Evolutionary conservation across 2,888 invertebrate species (phyloP), one percentile per base, ranked within the genome.

Genomic region (Morpho deidamia): DNA sequence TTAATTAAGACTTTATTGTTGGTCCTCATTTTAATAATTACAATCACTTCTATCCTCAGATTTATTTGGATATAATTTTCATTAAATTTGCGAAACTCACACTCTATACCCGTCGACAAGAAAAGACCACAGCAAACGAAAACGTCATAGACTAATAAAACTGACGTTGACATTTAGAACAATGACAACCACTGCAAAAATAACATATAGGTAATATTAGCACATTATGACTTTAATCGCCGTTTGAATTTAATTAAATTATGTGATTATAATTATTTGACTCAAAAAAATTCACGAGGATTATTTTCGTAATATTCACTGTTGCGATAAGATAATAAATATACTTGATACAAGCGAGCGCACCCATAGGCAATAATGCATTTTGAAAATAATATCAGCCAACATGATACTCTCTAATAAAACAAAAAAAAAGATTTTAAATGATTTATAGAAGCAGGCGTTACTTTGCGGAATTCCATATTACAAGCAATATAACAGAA

Each of bases 101-200:
- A 89, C 83, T 75, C 73, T 78, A 76, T 74, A 76, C 74, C 78
- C 70, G 86, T 89, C 81, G 83, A 84, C 81, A 85, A 78, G 85
- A 83, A 88, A 87, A 86, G 83, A 84, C 68, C 64, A 64, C 55
- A 63, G 62, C 64, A 56, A 55, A 62, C 42, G 43, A 56, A 53
- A 38, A 47, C 23, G 41, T 51, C 38, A 61, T 32, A 60, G 51
- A 48, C 44, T 35, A 55, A 39, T 14, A 23, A 9, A 33, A 44
- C 32, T 54, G 56, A 54, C 60, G 50, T 50, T 55, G 56, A 59
- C 58, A 48, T 51, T 53, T 39, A 7, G 38, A 44, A 8, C n/a
- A 59, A 12, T 44, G 43, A 33, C 49, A 37, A 48, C 40, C 33
- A 8, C 10, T 14, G 7, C 7, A 7, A 44, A 44, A 44, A 12